Conservation (phyloP, 2,113 vertebrate species). For the Gila orcuttii region DNA sequence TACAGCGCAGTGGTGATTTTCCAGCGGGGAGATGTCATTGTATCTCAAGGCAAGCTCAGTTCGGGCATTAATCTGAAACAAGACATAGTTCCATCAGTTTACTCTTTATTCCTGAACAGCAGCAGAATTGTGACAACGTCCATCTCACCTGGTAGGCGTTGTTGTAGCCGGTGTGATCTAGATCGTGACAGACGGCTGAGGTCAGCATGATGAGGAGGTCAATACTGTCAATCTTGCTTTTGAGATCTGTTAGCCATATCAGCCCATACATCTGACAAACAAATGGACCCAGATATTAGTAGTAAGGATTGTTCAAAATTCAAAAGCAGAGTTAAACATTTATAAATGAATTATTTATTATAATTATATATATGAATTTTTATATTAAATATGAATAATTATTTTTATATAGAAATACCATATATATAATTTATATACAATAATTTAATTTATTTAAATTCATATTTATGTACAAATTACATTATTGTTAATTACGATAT, state of each 20-base stretch:
- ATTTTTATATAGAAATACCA: no score
- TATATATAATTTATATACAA: no score
- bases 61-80: conserved; percentile 77
- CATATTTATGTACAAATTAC: no score
- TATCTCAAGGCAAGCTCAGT: conserved; percentile 81
- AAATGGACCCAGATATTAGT: not conserved
- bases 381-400: not conserved
- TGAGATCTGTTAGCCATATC: conserved; percentile 81
- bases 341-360: no score
- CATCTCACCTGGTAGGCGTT: conserved; percentile 78
- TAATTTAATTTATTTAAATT: no score
- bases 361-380: not conserved
- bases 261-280: conserved; percentile 78
- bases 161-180: conserved; percentile 83
- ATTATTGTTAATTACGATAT: no score
- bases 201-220: conserved; percentile 80
- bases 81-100: not conserved
- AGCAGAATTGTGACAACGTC: not conserved
- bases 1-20: conserved; percentile 82
- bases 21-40: conserved; percentile 82
- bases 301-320: not conserved
- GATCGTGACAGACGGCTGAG: conserved; percentile 79
- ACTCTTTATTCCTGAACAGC: not conserved
- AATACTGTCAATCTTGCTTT: conserved; percentile 72
- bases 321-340: no score